phyloP scores from a whole-genome alignment of 53 echinoderm and acorn worm species.

The Echinometra lucunter region DNA sequence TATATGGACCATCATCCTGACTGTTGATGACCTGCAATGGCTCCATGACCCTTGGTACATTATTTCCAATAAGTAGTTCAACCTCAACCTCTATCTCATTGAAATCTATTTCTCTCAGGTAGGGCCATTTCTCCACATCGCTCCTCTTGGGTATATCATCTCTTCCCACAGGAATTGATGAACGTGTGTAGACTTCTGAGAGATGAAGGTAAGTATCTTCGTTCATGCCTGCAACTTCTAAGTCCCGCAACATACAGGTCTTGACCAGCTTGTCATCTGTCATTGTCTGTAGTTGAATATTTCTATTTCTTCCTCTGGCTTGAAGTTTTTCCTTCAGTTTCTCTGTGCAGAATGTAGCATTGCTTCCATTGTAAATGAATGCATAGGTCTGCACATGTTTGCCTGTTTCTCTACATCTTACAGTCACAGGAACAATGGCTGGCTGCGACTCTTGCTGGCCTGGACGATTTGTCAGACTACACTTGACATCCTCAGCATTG shows the following conservation, averaged over 20 bases:
- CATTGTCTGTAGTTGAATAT: slow-evolving; percentile 58
- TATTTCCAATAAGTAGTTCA: slow-evolving; percentile 64
- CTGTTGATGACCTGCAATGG: slow-evolving; percentile 59
- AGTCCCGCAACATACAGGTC: neutral
- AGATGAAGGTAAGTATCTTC: neutral
- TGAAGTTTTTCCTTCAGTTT: slow-evolving; percentile 57
- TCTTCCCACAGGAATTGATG: slow-evolving; percentile 9
- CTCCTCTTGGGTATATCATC: neutral
- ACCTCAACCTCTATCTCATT: neutral
- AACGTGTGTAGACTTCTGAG: neutral
- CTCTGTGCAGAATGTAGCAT: slow-evolving; percentile 71
- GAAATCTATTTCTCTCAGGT: neutral
- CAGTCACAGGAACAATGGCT: neutral
- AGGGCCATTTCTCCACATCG: neutral
- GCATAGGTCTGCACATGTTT: slow-evolving; percentile 75
- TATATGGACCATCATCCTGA: slow-evolving; percentile 71
- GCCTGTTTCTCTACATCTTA: neutral
- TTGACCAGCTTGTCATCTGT: slow-evolving; percentile 26
- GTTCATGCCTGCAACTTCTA: neutral
- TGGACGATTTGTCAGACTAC: neutral
- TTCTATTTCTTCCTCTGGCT: slow-evolving; percentile 20
- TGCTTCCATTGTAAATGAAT: slow-evolving; percentile 78
- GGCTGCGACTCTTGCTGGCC: neutral
- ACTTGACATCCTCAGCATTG: neutral
- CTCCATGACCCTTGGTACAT: slow-evolving; percentile 68